A percentile compares a stretch with the other conserved stretches of the same genome.
Evolutionary conservation across 1,140 invertebrate genomes (phyloP).

Genomic region (Zelostemma sp.): DNA sequence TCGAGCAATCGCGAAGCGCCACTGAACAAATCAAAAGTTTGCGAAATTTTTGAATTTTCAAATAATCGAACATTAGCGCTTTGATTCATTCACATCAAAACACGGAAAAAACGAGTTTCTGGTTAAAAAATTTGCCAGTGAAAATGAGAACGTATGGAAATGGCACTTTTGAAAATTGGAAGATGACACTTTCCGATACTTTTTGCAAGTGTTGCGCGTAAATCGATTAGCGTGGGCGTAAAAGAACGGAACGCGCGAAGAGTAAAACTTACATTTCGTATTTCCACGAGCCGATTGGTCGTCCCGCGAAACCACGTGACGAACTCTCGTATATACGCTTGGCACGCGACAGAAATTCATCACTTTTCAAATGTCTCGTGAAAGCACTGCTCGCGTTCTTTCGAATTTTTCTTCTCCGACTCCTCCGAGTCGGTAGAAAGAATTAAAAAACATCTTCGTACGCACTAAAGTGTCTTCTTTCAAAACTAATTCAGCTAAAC

Average conservation of each 20-base stretch:
- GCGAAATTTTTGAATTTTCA: no score
- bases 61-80: no score
- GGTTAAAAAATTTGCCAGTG: neutral
- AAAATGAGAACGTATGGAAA: neutral
- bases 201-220: no score
- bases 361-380: constrained; percentile 54
- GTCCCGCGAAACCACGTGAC: constrained; percentile 46
- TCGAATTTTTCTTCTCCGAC: neutral
- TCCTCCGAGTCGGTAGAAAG: neutral
- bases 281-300: constrained; percentile 26
- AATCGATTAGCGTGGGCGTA: neutral
- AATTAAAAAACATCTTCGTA: no score
- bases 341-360: constrained; percentile 44
- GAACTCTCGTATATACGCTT: constrained; percentile 54
- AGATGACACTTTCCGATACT: no score
- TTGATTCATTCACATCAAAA: no score
- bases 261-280: neutral
- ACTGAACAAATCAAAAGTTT: no score
- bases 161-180: neutral
- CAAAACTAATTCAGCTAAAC: neutral
- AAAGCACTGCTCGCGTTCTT: constrained; percentile 15
- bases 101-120: constrained; percentile 10
- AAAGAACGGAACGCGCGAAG: neutral
- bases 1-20: no score
- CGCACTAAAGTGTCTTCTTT: neutral